Base-by-base conservation (phyloP, 2,888 invertebrate genomes). In the Matsumyia berberina region DNA sequence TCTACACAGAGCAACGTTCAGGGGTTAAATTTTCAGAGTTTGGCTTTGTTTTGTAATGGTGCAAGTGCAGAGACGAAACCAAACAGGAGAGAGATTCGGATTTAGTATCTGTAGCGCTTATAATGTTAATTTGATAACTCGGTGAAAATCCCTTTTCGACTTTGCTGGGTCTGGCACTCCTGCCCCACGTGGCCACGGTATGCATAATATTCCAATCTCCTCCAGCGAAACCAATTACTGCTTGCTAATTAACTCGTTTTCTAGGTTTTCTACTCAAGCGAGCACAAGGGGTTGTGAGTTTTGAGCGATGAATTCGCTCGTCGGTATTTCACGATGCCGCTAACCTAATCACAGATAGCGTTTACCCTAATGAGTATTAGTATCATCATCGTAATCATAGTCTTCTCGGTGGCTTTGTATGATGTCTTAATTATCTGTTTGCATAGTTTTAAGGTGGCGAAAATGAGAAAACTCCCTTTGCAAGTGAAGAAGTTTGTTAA, bases 61-160 rank as follows among this genome's bases (percentile, higher is more conserved):
- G 49, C 29, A 9, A 6, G 19, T 15, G n/a, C 33, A 35, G 44
- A 39, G 46, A 46, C 4, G 9, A n/a, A 37, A 17, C 5, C 6
- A 33, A 19, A 7, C n/a, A 11, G 7, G 17, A 17, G 37, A 15
- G 15, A 44, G 37, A 72, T 83, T 69, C 29, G 67, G 35, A 73
- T 73, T 37, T 51, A 69, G 64, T 64, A 55, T 24, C 70, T 70
- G 24, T 53, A 70, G 37, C 51, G 64, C 64, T 74, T 74, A 85
- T 85, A 85, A 85, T 80, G 66, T 76, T 76, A 80, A 85, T 85
- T 85, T 85, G 76, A 85, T 80, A 85, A 80, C 70, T 80, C 70
- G 37, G 39, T 64, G 46, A 53, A 80, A 80, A 76, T 74, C 70
- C 53, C 37, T 69, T 80, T 70, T 73, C 58, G 69, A 67, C 49